Base-by-base conservation (phyloP, 1,140 invertebrate species). In the Pseudomyrmex sp. region DNA sequence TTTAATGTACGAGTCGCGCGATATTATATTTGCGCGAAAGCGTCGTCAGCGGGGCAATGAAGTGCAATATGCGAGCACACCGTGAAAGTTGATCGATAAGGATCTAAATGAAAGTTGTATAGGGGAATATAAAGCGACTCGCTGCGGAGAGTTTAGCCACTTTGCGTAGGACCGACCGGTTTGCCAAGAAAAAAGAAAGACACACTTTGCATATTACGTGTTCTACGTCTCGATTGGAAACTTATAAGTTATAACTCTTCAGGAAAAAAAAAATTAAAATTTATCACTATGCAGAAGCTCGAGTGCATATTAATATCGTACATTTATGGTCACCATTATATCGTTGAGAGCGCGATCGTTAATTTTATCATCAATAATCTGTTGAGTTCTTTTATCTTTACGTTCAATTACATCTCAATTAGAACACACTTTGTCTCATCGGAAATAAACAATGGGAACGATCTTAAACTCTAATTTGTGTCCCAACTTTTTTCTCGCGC, bases 61-160 rank as follows among this genome's bases (percentile, higher is more conserved):
- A 76, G 61, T 74, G 63, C 73, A 66, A 88, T 79, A 72, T 70
- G 61, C 75, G 80, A 84, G 59, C 58, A 73, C 59, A 84, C 63
- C 44, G 88, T 88, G 87, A 88, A 89, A 89, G 88, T 89, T 86
- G 61, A 86, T 86, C 79, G 87, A 89, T 89, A 89, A 88, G 59
- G 84, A 88, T 89, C 87, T 89, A 85, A 88, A 89, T 85, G 87
- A 89, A 89, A 85, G 87, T 89, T 80, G 87, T 77, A 77, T 72
- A 69, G 58, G 58, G 0, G 58, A 79, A 79, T 82, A 83, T 80
- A 83, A 88, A 83, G 75, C 59, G 82, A 63, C 61, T 85, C 50
- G 88, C 50, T 13, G 9, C 10, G 0, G 52, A 2, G 59, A 66
- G 59, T 4, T 50, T 61, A n/a, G 62, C 59, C 54, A 63, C 76